phyloP scores from a whole-genome alignment of 2,113 vertebrate species.

The Axis porcinus region DNA sequence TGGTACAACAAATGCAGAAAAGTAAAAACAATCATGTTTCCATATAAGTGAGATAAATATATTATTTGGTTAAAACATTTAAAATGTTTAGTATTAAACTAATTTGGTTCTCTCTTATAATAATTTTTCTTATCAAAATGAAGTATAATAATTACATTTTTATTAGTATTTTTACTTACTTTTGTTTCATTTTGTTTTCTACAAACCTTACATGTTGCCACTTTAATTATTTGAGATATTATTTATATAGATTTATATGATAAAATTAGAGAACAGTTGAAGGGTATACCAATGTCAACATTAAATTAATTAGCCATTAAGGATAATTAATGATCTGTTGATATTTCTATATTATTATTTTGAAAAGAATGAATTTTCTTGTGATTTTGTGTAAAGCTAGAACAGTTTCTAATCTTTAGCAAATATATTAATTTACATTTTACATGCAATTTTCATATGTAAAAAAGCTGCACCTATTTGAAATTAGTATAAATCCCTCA shows the following conservation, averaged over 20 bases:
- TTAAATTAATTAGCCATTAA: neutral
- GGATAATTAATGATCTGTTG: neutral
- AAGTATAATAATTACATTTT: slow-evolving; percentile 2
- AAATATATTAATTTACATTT: neutral
- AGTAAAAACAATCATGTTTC: neutral
- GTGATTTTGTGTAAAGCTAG: neutral
- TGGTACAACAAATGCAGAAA: neutral
- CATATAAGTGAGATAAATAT: neutral
- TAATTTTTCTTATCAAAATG: neutral
- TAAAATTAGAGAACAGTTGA: neutral
- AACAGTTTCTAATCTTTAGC: neutral
- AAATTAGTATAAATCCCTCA: neutral
- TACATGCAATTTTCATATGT: neutral
- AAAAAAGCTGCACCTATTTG: neutral
- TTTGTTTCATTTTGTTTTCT: neutral
- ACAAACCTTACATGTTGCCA: neutral
- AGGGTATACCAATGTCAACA: neutral
- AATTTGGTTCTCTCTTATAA: neutral
- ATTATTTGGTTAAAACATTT: neutral
- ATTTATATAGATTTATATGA: neutral
- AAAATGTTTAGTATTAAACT: neutral
- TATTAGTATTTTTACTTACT: neutral
- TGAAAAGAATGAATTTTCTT: neutral
- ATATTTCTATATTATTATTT: neutral
- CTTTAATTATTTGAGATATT: neutral